Base-by-base conservation (phyloP, 2,888 invertebrate species). In the Epinotia ramella region DNA sequence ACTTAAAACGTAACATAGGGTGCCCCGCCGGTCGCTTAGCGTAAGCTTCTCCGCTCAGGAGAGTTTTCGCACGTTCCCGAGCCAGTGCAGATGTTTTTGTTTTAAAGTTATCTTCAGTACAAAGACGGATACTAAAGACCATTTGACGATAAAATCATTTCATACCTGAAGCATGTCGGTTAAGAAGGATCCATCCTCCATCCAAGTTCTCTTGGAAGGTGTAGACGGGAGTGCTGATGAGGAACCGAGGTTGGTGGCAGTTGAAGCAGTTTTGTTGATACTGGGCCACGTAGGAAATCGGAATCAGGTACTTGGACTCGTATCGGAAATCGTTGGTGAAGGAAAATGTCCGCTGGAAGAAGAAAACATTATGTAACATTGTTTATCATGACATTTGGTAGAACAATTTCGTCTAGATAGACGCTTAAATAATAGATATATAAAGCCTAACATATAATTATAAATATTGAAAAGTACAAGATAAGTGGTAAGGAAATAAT, bases 101-200 rank as follows among this genome's bases (percentile, higher is more conserved):
- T 20, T 20, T 20, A 20, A 28, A 2, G 24, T 28, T 28, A 3
- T 28, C 24, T 0, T 9, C 7, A 40, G 40, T 33, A 33, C 33
- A 33, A 33, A 28, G 28, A 3, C 33, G 33, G 0, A 40, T 7
- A 9, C 9, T 40, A 40, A 40, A 9, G 9, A 40, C 40, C 9
- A 16, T 49, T 49, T 16, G 13, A 16, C 5, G 49, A 13, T 16
- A 16, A 62, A 28, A 9, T 7, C 1, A 12, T 28, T 62, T 24
- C 20, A 24, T 83, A 93, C 94, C 93, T 77, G 94, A 90, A 49
- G 90, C 91, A 79, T 92, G 92, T 40, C 88, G 88, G 63, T 94
- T 93, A 0, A 94, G 86, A 49, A 94, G 85, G 40, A 94, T 93
- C 94, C 94, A 94, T 0, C 94, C 93, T 9, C 86, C 88, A 62